Conservation (phyloP, 2,888 invertebrate species). For the Leistus spinibarbis region DNA sequence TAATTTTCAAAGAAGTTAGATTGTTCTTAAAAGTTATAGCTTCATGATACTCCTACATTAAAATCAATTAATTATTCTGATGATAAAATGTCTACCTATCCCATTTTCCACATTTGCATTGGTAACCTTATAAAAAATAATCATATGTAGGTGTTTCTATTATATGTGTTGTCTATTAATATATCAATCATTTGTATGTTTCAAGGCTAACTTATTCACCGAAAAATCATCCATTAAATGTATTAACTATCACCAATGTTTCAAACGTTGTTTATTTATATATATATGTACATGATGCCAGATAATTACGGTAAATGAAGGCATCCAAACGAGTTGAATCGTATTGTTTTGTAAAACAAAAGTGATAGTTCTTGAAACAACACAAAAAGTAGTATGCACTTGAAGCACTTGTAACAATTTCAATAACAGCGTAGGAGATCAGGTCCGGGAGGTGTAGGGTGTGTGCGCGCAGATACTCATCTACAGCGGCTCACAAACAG, state of each 20-base stretch:
- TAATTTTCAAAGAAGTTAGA: too few relatives aligned
- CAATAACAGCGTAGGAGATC: slow-evolving; percentile 37
- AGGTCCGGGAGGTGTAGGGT: slow-evolving; percentile 17
- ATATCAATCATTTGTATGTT: slow-evolving; percentile 19
- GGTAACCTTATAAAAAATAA: not conserved
- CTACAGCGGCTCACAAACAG: slow-evolving; percentile 17
- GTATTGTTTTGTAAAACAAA: slow-evolving; percentile 23
- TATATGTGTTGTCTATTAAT: not conserved
- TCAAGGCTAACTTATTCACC: slow-evolving; percentile 3
- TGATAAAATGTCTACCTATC: not conserved
- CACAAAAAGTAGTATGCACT: slow-evolving; percentile 13
- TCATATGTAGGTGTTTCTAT: not conserved
- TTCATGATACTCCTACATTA: too few relatives aligned
- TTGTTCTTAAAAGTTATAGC: not conserved
- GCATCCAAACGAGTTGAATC: slow-evolving; percentile 13
- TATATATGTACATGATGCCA: not conserved
- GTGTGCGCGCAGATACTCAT: slow-evolving; percentile 9
- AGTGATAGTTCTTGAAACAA: slow-evolving; percentile 25
- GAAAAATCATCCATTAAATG: slow-evolving; percentile 16
- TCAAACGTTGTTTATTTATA: not conserved
- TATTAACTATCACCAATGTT: slow-evolving; percentile 16
- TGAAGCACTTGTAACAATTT: slow-evolving; percentile 30
- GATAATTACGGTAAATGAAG: slow-evolving; percentile 34
- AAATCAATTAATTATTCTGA: not conserved
- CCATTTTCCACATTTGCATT: not conserved